Evolutionary conservation across 2,888 invertebrate species (phyloP).

Genomic region (Polydrusus pterygomalis): DNA sequence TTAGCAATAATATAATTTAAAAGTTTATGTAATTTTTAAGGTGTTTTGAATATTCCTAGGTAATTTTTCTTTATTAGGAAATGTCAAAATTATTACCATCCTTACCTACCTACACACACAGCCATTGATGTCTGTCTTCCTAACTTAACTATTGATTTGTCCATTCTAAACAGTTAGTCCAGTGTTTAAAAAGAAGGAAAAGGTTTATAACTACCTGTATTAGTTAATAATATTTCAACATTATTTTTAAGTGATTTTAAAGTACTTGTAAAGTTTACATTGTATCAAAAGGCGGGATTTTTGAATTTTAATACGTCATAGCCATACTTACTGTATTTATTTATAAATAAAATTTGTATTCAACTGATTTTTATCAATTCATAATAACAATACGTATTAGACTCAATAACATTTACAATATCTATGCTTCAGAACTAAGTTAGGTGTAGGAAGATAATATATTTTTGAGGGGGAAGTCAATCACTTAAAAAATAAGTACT

Average conservation of each 20-base stretch:
- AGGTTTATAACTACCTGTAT: neutral
- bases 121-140: neutral
- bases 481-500: too few relatives aligned
- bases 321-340: too few relatives aligned
- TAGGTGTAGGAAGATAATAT: too few relatives aligned
- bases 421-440: too few relatives aligned
- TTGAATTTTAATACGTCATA: conserved; percentile 42
- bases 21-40: neutral
- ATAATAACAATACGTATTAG: too few relatives aligned
- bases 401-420: too few relatives aligned
- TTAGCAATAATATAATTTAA: neutral
- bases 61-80: neutral
- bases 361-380: neutral
- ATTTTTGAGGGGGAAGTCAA: too few relatives aligned
- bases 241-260: neutral
- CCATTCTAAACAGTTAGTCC: neutral
- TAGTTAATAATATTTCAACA: neutral
- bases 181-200: neutral
- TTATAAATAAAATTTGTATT: too few relatives aligned
- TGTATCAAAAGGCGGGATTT: conserved; percentile 45
- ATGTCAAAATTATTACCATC: conserved; percentile 18
- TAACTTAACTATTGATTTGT: conserved; percentile 16
- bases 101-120: neutral
- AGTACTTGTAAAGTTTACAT: neutral
- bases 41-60: neutral